Conservation (phyloP, 2,797 vertebrate species). For the Prunella strophiata region DNA sequence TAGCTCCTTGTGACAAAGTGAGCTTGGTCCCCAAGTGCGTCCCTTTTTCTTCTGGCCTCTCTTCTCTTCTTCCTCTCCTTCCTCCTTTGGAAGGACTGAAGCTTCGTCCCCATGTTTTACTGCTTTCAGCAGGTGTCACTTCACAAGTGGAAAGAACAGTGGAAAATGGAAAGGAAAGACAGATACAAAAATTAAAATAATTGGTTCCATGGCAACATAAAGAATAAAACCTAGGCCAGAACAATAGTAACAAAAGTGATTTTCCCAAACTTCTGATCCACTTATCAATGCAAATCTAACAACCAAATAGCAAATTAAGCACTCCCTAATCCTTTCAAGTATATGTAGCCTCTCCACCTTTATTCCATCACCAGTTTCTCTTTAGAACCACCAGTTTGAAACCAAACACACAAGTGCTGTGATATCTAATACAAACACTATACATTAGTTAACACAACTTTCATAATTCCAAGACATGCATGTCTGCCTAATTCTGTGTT, state of each 20-base stretch:
- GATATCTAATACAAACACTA: not conserved
- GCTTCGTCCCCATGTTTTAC: conserved; percentile 84
- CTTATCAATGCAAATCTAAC: not conserved
- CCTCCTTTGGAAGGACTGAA: conserved; percentile 83
- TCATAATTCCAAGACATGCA: not conserved
- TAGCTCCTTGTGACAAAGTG: conserved; percentile 82
- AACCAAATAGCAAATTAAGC: not conserved
- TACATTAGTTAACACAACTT: not conserved
- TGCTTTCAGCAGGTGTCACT: conserved; percentile 91
- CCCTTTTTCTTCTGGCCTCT: conserved; percentile 91
- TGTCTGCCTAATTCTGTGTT: not conserved
- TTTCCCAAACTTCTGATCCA: not conserved
- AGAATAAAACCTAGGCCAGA: not conserved
- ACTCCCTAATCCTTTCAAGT: not conserved
- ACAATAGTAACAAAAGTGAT: not conserved
- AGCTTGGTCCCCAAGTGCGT: conserved; percentile 82
- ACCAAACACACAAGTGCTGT: not conserved
- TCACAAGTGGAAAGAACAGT: not conserved
- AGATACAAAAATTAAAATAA: not conserved
- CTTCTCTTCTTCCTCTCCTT: conserved; percentile 87
- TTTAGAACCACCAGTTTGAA: not conserved
- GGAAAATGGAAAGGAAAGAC: not conserved
- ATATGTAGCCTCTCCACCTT: not conserved
- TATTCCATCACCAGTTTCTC: not conserved
- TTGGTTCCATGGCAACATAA: not conserved